phyloP scores from a whole-genome alignment of 1,140 invertebrate species.

The Aphaenogaster rudis region DNA sequence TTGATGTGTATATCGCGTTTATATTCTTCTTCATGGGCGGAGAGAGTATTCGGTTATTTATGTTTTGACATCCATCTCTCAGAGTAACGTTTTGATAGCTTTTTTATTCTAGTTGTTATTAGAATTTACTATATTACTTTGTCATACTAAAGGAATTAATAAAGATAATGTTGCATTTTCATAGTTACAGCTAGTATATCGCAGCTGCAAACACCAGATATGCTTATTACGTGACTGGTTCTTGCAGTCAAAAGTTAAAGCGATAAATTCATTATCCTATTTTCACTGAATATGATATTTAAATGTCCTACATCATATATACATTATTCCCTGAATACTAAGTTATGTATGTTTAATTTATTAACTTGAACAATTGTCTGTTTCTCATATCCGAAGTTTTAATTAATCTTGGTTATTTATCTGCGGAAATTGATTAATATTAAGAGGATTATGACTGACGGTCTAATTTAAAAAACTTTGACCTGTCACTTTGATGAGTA shows the following conservation, averaged over 20 bases:
- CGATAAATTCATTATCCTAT: slow-evolving; percentile 32
- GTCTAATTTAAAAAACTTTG: background rate
- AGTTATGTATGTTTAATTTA: slow-evolving; percentile 9
- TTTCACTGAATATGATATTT: slow-evolving; percentile 48
- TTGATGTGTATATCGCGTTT: background rate
- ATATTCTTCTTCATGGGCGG: background rate
- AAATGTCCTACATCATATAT: background rate
- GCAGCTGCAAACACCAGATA: background rate
- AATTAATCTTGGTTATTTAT: background rate
- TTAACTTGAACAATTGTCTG: background rate
- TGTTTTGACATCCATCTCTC: background rate
- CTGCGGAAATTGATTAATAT: slow-evolving; percentile 5
- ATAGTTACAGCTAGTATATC: background rate
- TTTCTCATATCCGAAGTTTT: background rate
- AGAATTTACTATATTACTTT: background rate
- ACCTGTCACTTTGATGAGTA: background rate
- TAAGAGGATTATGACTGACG: background rate
- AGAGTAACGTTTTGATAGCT: background rate
- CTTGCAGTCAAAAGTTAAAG: slow-evolving; percentile 12
- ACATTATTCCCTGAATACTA: slow-evolving; percentile 10
- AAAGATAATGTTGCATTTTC: background rate
- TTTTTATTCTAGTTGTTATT: background rate
- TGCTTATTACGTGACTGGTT: slow-evolving; percentile 23
- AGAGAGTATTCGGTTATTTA: background rate
- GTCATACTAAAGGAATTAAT: background rate